These are phyloP conservation scores for Liparis tanakae DNA, from an alignment of 2,797 vertebrate genomes.

Conservation along the genomic window DNA sequence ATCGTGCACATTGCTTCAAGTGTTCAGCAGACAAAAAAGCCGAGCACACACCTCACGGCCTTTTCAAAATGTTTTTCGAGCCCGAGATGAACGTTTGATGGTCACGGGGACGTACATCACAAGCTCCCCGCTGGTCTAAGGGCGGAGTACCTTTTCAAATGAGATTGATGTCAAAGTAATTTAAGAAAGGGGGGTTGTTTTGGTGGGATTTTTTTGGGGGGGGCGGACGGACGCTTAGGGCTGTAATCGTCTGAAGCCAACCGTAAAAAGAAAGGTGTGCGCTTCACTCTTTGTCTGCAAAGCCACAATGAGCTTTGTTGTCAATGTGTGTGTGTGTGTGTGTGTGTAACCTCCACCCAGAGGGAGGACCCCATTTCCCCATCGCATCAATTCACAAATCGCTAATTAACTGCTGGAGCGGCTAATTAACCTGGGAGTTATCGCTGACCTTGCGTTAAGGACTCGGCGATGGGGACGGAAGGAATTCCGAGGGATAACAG, in stretches of 20 bases:
- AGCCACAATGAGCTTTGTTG: conserved; percentile 23
- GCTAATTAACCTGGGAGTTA: conserved; percentile 52
- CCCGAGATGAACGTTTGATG: conserved; percentile 60
- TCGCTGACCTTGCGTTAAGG: conserved; percentile 37
- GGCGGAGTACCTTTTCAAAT: conserved; percentile 55
- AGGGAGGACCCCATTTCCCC: conserved; percentile 19
- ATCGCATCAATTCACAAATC: conserved; percentile 31
- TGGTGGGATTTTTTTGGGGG: conserved; percentile 33
- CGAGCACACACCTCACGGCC: conserved; percentile 66
- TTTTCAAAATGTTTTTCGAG: conserved; percentile 63
- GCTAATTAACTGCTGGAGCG: conserved; percentile 36
- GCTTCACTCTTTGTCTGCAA: conserved; percentile 15
- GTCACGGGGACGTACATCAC: conserved; percentile 62
- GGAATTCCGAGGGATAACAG: conserved; percentile 31
- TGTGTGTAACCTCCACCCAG: conserved; percentile 16
- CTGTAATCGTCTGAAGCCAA: conserved; percentile 37
- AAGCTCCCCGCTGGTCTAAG: conserved; percentile 57
- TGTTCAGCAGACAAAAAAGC: conserved; percentile 66
- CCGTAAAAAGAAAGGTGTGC: conserved; percentile 37
- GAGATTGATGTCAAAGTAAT: conserved; percentile 63
- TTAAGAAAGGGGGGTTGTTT: conserved; percentile 18
- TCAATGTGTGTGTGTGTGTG: conserved; percentile 22
- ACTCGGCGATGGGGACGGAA: conserved; percentile 16
- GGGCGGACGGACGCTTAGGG: background rate
- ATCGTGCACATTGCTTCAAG: conserved; percentile 24